Evolutionary conservation across 2,113 vertebrate species (phyloP), one percentile per base, ranked within the genome.

Genomic region (Rana temporaria): DNA sequence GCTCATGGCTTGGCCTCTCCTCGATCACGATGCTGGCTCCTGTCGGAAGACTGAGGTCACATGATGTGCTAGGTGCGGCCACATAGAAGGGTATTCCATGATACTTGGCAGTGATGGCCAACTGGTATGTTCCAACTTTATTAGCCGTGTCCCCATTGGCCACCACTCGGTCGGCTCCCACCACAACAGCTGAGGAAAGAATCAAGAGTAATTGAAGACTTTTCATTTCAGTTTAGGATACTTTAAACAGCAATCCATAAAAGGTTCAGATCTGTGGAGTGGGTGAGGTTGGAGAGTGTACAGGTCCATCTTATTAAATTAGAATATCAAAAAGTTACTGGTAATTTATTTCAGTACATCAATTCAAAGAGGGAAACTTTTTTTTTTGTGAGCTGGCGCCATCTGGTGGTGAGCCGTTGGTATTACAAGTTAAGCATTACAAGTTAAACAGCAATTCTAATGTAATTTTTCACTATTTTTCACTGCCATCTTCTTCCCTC

Each of bases 61-160:
- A 98, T 0, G 96, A 97, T 0, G 94, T 94, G 91, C 94, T 96
- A 9, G 97, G 96, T 0, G 96, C 96, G 0, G 96, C 97, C 90
- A 97, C 96, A 0, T 97, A 98, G 88, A 97, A 97, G 9, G 96
- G 96, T 79, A 97, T 90, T 67, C 93, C 88, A 1, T 96, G 93
- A 87, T 97, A 91, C 86, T 90, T 94, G 9, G 96, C 96, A 0
- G 88, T 87, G 0, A 97, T 94, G 59, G 96, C 96, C 89, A 98
- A 89, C 90, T 96, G 95, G 91, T 96, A 97, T 0, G 96, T 97
- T 75, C 96, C 96, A 71, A 98, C 94, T 86, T 98, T 98, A 89
- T 98, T 97, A 84, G 96, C 97, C 0, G 95, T 96, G 85, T 97
- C 96, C 0, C 96, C 96, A 0, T 97, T 97, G 82, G 96, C 96